Percentiles rank a stretch among this genome's conserved stretches.
phyloP scores from a whole-genome alignment of 2,797 vertebrate genomes.

The Paratrypauchen microcephalus region DNA sequence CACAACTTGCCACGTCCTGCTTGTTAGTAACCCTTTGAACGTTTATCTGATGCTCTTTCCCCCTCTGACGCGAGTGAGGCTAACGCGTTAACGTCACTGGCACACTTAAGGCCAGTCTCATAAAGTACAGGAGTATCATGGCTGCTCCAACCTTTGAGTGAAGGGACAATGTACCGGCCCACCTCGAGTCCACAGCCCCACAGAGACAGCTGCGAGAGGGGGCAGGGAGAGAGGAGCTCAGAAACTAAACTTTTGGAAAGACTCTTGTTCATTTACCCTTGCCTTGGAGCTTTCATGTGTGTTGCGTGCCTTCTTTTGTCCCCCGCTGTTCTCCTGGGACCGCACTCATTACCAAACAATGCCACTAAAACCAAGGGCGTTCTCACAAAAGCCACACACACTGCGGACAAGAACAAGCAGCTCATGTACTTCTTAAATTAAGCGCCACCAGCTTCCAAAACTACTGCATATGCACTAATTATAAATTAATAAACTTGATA shows the following conservation, averaged over 20 bases:
- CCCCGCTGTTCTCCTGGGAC: slow-evolving; percentile 40
- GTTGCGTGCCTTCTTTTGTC: slow-evolving; percentile 7
- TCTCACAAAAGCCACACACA: slow-evolving; percentile 16
- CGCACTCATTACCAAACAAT: slow-evolving; percentile 57
- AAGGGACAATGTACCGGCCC: slow-evolving; percentile 18
- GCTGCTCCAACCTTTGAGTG: slow-evolving; percentile 35
- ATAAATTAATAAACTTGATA: neutral
- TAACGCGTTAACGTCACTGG: slow-evolving; percentile 10
- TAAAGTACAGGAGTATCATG: slow-evolving; percentile 35
- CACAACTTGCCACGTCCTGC: neutral
- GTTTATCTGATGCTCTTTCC: slow-evolving; percentile 28
- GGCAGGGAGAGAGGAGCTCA: slow-evolving; percentile 31
- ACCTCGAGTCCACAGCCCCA: neutral
- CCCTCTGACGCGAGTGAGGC: slow-evolving; percentile 14
- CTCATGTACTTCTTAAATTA: slow-evolving; percentile 5
- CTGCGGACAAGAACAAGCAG: slow-evolving; percentile 13
- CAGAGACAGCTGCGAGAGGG: slow-evolving; percentile 5
- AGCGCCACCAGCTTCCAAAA: neutral
- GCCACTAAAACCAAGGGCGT: slow-evolving; percentile 59
- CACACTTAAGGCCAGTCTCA: slow-evolving; percentile 23
- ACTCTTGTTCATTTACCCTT: slow-evolving; percentile 8
- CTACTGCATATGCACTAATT: neutral
- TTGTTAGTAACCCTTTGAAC: neutral
- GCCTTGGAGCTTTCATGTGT: slow-evolving; percentile 4
- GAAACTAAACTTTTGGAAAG: slow-evolving; percentile 27